These are phyloP conservation scores for Drosophila longiperda DNA, from an alignment of 2,888 invertebrate genomes.

Conservation along the genomic window DNA sequence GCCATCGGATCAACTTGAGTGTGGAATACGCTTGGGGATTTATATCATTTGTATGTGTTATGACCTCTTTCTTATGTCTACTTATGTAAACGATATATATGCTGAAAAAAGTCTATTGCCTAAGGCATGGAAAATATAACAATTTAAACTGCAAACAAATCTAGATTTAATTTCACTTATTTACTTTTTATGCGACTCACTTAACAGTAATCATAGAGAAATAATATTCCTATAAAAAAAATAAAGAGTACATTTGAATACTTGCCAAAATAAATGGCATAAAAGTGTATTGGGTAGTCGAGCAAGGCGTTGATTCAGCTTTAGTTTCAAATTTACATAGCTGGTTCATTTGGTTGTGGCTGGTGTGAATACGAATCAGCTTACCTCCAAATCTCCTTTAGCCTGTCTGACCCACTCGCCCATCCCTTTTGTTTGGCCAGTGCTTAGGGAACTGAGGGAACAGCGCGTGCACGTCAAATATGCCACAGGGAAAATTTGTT, in stretches of 20 bases:
- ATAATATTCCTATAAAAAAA: not conserved
- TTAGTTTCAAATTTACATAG: slow-evolving; percentile 18
- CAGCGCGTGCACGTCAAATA: slow-evolving; percentile 68
- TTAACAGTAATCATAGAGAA: not conserved
- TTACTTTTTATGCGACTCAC: not conserved
- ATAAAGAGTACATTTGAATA: not conserved
- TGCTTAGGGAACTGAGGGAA: slow-evolving; percentile 11
- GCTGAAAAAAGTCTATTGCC: not conserved
- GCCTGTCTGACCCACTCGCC: not conserved
- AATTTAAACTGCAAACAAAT: not conserved
- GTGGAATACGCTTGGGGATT: slow-evolving; percentile 16
- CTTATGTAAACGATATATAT: slow-evolving; percentile 11
- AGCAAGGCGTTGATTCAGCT: not conserved
- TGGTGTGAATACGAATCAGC: slow-evolving; percentile 36
- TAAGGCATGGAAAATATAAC: not conserved
- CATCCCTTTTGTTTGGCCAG: not conserved
- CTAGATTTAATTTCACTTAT: not conserved
- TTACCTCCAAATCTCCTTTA: slow-evolving; percentile 14
- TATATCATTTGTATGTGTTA: slow-evolving; percentile 12
- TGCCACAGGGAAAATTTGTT: slow-evolving; percentile 59
- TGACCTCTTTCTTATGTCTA: slow-evolving; percentile 5
- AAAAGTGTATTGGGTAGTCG: slow-evolving; percentile 16
- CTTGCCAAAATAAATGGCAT: not conserved
- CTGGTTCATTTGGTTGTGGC: slow-evolving; percentile 41
- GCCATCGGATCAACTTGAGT: slow-evolving; percentile 22